Evolutionary conservation across 2,113 vertebrate species (phyloP), one percentile per base, ranked within the genome.

Genomic region (Dipodomys merriami): DNA sequence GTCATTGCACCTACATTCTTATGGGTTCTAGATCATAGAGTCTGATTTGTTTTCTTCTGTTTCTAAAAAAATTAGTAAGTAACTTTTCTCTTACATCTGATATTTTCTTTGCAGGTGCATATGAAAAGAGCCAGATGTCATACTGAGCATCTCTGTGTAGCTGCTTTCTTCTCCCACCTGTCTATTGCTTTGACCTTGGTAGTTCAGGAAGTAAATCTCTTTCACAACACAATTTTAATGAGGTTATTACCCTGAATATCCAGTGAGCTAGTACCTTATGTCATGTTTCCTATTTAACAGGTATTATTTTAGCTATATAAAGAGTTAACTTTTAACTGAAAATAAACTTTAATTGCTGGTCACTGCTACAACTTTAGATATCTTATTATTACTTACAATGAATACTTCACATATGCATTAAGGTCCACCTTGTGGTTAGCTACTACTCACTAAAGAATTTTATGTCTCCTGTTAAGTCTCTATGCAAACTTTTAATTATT

Each of bases 401-500:
- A 81, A 57, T 18, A 30, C 39, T 83, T 82, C 89, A 46, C 44
- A 84, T 91, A 18, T 7, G 20, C 29, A 67, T 77, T 60, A 71
- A 92, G 33, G 35, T 86, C 65, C 73, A 29, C 23, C 29, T 87
- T 85, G 8, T 78, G 39, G 33, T 44, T 44, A 94, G 46, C 69
- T 23, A 83, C 23, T 79, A 83, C 23, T 79, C 82, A 83, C 23
- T 57, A 65, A 93, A 92, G 78, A 86, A 68, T 25, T 83, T 88
- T 79, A 79, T 81, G 35, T 84, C 16, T 76, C 82, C 71, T 86
- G 39, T 72, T 87, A 90, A 91, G 10, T 88, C 78, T 25, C 78
- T 71, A 19, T 33, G 74, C 30, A 44, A 82, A 62, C 30, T 91
- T 73, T 89, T 91, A 96, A 91, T 91, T 91, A 67, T 83, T 81